Evolutionary conservation across 2,797 vertebrate species (phyloP).

Genomic region (Denticeps clupeoides): DNA sequence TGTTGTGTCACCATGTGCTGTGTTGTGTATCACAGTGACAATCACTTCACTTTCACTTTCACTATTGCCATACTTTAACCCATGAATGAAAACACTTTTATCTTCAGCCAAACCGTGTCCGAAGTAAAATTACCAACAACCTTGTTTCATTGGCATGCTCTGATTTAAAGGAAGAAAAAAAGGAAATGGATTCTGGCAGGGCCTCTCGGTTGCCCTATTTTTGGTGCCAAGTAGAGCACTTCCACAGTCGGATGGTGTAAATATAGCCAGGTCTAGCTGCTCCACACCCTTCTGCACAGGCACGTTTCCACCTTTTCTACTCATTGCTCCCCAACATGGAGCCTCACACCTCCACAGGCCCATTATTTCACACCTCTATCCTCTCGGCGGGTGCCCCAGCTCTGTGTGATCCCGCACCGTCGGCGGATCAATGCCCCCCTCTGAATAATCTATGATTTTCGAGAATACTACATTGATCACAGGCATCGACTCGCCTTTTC

Average conservation of each 20-base stretch:
- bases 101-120: too few species aligned
- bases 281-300: not conserved
- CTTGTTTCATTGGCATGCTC: too few species aligned
- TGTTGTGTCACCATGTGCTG: too few species aligned
- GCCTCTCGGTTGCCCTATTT: not conserved
- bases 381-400: not conserved
- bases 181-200: not conserved
- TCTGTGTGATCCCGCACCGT: not conserved
- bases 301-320: too few species aligned
- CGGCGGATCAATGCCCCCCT: conserved; percentile 11
- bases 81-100: too few species aligned
- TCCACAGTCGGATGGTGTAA: conserved; percentile 1
- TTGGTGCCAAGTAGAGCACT: not conserved
- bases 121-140: too few species aligned
- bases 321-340: not conserved
- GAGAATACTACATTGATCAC: conserved; percentile 16
- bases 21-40: too few species aligned
- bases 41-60: too few species aligned
- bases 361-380: not conserved
- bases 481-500: conserved; percentile 11
- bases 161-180: not conserved
- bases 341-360: not conserved
- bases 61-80: too few species aligned
- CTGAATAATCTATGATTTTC: conserved; percentile 21
- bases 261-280: not conserved